Evolutionary conservation across 2,797 vertebrate species (phyloP).

Genomic region (Delichon dasypus): DNA sequence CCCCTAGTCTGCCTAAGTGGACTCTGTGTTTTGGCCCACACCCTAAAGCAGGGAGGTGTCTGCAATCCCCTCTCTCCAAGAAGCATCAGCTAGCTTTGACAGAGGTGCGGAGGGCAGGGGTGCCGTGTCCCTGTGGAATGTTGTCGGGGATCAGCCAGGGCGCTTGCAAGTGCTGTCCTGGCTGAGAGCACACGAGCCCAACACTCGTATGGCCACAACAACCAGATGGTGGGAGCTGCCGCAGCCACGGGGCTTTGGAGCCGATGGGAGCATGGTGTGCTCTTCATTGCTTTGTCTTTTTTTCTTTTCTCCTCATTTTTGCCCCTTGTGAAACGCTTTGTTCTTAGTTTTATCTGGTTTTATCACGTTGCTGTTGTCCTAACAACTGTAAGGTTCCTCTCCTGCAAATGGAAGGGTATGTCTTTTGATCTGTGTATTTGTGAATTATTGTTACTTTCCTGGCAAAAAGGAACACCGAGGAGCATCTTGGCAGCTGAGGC

Average conservation of each 20-base stretch:
- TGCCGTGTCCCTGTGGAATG: rapidly evolving
- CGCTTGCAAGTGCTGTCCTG: not conserved
- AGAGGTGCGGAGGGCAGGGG: not conserved
- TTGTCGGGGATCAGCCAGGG: not conserved
- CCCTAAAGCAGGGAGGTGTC: not conserved
- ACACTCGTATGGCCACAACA: rapidly evolving
- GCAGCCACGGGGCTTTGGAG: not conserved
- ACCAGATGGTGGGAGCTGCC: not conserved
- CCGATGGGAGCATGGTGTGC: rapidly evolving
- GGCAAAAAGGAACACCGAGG: not conserved
- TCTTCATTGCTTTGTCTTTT: not conserved
- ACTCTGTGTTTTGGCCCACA: not conserved
- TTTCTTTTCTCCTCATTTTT: not conserved
- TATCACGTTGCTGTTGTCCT: not conserved
- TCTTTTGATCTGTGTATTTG: not conserved
- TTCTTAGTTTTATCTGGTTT: not conserved
- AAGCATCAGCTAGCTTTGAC: not conserved
- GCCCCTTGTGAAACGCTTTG: not conserved
- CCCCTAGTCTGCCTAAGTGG: rapidly evolving
- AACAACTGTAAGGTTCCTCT: not conserved
- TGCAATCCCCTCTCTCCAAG: not conserved
- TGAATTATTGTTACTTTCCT: not conserved
- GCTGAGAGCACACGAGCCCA: rapidly evolving
- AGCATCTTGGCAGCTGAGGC: not conserved
- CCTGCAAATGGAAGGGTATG: not conserved